phyloP scores from a whole-genome alignment of 2,113 vertebrate genomes.

The Patagioenas fasciata region DNA sequence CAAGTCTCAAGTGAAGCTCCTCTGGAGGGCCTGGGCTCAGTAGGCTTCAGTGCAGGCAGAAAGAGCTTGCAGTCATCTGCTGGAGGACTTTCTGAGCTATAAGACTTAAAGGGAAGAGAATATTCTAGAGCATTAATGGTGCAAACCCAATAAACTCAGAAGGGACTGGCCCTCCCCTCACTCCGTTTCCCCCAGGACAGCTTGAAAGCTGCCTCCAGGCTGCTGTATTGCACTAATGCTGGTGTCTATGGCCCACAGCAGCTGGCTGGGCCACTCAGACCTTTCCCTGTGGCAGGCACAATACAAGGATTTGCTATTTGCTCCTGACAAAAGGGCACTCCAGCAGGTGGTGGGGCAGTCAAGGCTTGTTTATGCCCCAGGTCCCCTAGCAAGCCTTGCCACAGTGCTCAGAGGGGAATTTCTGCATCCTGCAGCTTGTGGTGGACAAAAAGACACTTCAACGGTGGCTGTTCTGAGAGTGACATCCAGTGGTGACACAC shows the following conservation, averaged over 20 bases:
- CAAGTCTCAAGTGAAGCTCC: background rate
- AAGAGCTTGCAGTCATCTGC: background rate
- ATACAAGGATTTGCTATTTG: conserved; percentile 43
- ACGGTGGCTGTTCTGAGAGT: background rate
- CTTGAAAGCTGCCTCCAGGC: background rate
- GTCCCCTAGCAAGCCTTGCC: background rate
- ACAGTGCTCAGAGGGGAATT: background rate
- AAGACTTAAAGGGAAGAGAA: background rate
- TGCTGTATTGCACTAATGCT: background rate
- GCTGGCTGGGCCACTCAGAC: background rate
- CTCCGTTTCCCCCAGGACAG: background rate
- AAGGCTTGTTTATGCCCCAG: background rate
- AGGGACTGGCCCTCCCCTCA: background rate
- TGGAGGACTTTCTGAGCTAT: background rate
- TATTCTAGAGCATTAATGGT: background rate
- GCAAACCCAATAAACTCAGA: background rate
- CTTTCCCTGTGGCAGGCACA: conserved; percentile 3
- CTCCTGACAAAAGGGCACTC: conserved; percentile 4
- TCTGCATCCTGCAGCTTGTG: background rate
- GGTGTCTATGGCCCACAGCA: background rate
- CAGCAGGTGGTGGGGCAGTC: background rate
- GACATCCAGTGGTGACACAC: background rate
- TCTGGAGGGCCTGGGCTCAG: background rate
- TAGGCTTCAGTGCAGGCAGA: background rate
- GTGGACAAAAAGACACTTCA: background rate